Evolutionary conservation across 2,888 invertebrate species (phyloP), one percentile per base, ranked within the genome.

Genomic region (Caenorhabditis drosophilae): DNA sequence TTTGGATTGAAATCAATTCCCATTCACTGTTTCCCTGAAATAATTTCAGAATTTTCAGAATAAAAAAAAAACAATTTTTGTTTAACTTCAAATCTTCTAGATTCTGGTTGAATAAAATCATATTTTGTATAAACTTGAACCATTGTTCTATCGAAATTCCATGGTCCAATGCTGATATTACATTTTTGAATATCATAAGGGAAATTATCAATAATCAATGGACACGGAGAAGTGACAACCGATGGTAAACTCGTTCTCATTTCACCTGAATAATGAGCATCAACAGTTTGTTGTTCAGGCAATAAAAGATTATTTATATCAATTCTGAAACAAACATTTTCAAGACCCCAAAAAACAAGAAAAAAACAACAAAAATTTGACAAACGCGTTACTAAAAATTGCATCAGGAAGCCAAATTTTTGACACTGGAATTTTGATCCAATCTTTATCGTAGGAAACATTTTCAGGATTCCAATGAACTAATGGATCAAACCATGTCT

Each of bases 401-500:
- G 73, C 63, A 51, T 73, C 75, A 6, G 75, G 75, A 1, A 63
- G 50, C 75, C 75, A 75, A 18, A 70, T 62, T 26, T 50, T 48
- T 2, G 42, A 38, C 7, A 59, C 63, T 11, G 57, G 55, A 15
- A 72, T 34, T 41, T 69, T 72, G 3, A 72, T 44, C 69, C 69
- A 72, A 0, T 69, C 61, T 9, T 51, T 45, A 4, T 60, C 50
- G 46, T 72, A 69, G 0, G 46, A 45, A 2, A 58, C 57, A 6
- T 47, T 54, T 2, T 48, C 48, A 22, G 48, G 55, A 45, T 78
- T 69, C 78, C 78, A 78, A 11, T 49, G 48, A 9, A 78, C 53
- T n/a, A 68, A 47, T 9, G 76, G 78, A 56, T 78, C 78, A 6
- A 55, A 61, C 78, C 78, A 78, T 41, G 60, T 70, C 74, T 73